Evolutionary conservation across 1,140 invertebrate genomes (phyloP).

Genomic region (Apis mellifera): DNA sequence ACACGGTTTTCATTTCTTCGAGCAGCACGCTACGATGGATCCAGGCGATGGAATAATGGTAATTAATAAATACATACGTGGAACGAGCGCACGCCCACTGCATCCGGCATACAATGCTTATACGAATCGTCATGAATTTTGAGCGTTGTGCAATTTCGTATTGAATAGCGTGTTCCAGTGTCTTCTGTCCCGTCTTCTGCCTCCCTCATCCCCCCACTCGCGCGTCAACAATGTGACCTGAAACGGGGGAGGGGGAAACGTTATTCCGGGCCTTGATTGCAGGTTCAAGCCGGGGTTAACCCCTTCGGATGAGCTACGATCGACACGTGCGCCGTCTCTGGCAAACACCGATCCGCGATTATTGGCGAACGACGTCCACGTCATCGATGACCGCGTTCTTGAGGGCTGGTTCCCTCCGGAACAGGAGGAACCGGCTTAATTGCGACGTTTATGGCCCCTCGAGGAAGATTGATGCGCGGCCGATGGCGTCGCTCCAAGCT

Average conservation of each 20-base stretch:
- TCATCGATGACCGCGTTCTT: slow-evolving; percentile 14
- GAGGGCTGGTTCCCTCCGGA: neutral
- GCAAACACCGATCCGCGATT: neutral
- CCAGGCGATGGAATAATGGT: too few species aligned
- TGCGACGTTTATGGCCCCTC: slow-evolving; percentile 1
- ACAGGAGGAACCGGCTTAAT: neutral
- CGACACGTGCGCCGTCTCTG: slow-evolving; percentile 3
- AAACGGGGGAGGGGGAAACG: slow-evolving; percentile 14
- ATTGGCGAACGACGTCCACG: neutral
- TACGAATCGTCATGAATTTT: slow-evolving; percentile 74
- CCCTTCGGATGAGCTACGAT: slow-evolving; percentile 33
- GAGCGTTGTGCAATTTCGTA: slow-evolving; percentile 71
- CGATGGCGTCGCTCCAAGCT: too few species aligned
- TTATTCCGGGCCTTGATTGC: slow-evolving; percentile 55
- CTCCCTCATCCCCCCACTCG: too few species aligned
- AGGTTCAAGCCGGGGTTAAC: slow-evolving; percentile 54
- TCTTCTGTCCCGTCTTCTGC: slow-evolving; percentile 30
- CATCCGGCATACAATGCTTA: slow-evolving; percentile 69
- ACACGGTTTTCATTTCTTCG: too few species aligned
- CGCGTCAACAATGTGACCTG: neutral
- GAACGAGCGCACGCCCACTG: slow-evolving; percentile 63
- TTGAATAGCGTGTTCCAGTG: slow-evolving; percentile 67
- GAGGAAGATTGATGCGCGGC: neutral
- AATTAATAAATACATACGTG: too few species aligned
- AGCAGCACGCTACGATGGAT: too few species aligned